Percentiles rank a stretch among this genome's conserved stretches.
Conservation (phyloP, 2,888 invertebrate species). For the Caenorhabditis sp. region DNA sequence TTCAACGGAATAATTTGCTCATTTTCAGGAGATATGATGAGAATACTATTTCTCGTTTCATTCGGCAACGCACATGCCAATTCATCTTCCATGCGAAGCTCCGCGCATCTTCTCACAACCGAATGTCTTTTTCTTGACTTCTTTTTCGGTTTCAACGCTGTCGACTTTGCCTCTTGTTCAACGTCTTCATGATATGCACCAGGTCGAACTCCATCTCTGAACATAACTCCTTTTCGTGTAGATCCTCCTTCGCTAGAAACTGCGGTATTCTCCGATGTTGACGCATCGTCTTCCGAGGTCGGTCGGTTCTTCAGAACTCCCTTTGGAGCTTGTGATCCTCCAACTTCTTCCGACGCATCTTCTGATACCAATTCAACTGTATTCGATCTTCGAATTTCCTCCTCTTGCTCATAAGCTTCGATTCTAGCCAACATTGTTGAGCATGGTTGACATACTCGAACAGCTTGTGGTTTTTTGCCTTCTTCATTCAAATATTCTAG, state of each 20-base stretch:
- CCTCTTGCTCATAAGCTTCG: conserved; percentile 54
- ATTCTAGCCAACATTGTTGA: conserved; percentile 60
- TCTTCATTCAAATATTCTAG: conserved; percentile 50
- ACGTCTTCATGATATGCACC: conserved; percentile 42
- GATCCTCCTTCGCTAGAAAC: conserved; percentile 1
- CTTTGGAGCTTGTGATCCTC: conserved; percentile 8
- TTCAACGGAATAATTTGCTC: neutral
- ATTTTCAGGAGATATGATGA: neutral
- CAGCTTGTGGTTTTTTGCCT: conserved; percentile 49
- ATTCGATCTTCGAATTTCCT: conserved; percentile 14
- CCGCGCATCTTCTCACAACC: conserved; percentile 48
- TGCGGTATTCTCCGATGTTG: conserved; percentile 17
- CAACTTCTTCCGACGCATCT: neutral
- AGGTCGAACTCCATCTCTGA: conserved; percentile 63
- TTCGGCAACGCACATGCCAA: conserved; percentile 40
- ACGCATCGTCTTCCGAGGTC: conserved; percentile 9
- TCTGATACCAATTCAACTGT: neutral
- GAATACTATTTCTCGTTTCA: neutral
- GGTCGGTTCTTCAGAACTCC: conserved; percentile 32
- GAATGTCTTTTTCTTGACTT: conserved; percentile 52
- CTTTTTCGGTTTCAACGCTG: conserved; percentile 50
- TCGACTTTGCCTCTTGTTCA: conserved; percentile 33
- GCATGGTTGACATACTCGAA: conserved; percentile 65
- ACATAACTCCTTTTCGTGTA: conserved; percentile 35
- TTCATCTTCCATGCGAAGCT: conserved; percentile 52